Evolutionary conservation across 1,140 invertebrate genomes (phyloP), one percentile per base, ranked within the genome.

Genomic region (Aphelinus atriplicis): DNA sequence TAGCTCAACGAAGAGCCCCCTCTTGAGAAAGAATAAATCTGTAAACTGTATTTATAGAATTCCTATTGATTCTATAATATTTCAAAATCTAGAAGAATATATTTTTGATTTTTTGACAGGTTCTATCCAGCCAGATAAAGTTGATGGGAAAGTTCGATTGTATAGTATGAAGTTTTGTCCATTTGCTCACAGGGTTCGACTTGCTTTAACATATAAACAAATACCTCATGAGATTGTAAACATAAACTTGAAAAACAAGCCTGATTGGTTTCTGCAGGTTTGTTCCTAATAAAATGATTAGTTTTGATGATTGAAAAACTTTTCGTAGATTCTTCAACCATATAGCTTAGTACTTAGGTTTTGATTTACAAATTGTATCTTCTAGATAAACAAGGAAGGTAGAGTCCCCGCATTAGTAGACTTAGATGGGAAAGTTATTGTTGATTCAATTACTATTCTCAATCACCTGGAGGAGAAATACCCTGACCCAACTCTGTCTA

Each of bases 101-200:
- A 26, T 26, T 26, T 26, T 26, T 80, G 70, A 80, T 75, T 68
- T 42, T 57, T 69, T 74, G 77, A 67, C 7, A 84, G 90, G 87
- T 48, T 87, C 87, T 1, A 69, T 82, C 6, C 87, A 87, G 63
- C 90, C 90, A 50, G 80, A 86, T 3, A 78, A 85, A 73, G 78
- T 82, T 5, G 80, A 84, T 47, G 89, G 87, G 43, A 83, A 84
- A 51, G 79, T 90, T 7, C 85, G 91, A 57, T 78, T 92, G 10
- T 92, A 92, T 80, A 90, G 86, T 69, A 92, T 92, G 91, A 82
- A 88, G 78, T 92, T 89, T 76, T 92, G 91, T 83, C 91, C 91
- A 3, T 92, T 87, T 79, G 89, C 90, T 26, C 88, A 92, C 71
- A 82, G 91, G 68, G 84, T 89, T 56, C 76, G 89, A 43, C 85